phyloP scores from a whole-genome alignment of 2,888 invertebrate genomes.

The Julus scanicus region DNA sequence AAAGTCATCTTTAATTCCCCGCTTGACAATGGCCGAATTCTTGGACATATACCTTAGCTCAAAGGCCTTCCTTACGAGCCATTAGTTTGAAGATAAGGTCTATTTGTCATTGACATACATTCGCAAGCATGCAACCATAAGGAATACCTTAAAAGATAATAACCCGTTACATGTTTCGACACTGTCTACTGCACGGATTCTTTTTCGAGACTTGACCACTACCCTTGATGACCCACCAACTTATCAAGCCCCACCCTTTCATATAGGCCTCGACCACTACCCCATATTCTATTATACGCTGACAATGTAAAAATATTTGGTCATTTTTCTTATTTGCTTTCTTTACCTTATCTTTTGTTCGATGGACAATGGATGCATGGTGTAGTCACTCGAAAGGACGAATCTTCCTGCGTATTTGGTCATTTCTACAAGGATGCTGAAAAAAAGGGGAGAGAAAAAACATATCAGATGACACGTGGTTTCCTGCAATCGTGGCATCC shows the following conservation, averaged over 20 bases:
- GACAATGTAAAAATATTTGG: slow-evolving; percentile 22
- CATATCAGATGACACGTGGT: slow-evolving; percentile 21
- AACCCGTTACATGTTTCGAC: background rate
- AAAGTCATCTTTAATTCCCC: background rate
- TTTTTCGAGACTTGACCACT: background rate
- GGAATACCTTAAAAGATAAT: background rate
- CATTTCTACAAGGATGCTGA: background rate
- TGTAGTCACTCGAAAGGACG: slow-evolving; percentile 31
- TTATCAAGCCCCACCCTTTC: background rate
- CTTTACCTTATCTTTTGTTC: slow-evolving; percentile 45
- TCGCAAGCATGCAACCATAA: background rate
- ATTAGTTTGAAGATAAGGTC: slow-evolving; percentile 16
- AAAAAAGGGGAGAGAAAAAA: background rate
- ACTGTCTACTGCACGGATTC: background rate
- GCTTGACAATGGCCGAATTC: slow-evolving; percentile 24
- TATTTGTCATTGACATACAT: slow-evolving; percentile 24
- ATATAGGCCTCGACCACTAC: background rate
- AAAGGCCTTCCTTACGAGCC: slow-evolving; percentile 31
- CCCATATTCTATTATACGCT: background rate
- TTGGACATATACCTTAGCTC: slow-evolving; percentile 10
- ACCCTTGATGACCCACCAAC: background rate
- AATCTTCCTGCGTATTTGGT: background rate
- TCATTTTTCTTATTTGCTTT: slow-evolving; percentile 43
- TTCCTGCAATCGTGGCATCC: slow-evolving; percentile 7
- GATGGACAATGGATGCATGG: slow-evolving; percentile 11